Base-by-base conservation (phyloP, 2,797 vertebrate species). In the Rhabdophis nuchalis region DNA sequence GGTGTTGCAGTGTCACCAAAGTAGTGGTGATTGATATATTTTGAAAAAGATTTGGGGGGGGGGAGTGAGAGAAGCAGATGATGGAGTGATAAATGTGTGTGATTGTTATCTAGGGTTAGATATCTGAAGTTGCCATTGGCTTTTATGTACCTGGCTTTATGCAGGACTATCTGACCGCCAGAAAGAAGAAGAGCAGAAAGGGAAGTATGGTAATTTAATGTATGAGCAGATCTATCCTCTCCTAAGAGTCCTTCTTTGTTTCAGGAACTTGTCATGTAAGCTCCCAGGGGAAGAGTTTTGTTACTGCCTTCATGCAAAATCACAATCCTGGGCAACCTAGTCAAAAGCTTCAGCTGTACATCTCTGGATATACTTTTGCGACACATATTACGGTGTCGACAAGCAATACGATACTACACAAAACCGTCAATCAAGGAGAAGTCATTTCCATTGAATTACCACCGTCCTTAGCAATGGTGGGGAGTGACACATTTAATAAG, bases 381-480 rank as follows among this genome's bases (percentile, higher is more conserved):
- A 88, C 87, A 12, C 50, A 58, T 27, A 27, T 88, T 60, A 96
- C 94, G 0, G 96, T 96, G 4, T 91, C 95, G 46, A 89, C 95
- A 29, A 64, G 90, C 20, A 91, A 92, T 52, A 93, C 97, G 16
- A 2, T 18, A 53, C 68, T 85, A n/a, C 58, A 5, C 4, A n/a
- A 25, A 29, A 5, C 72, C 5, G 58, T 56, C 85, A 18, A 16
- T n/a, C 72, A 93, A 0, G 96, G 96, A 14, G 89, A 97, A 88
- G 91, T 87, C 0, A 41, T 95, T 12, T 94, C 32, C 2, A 87
- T 97, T 27, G 36, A 1, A 16, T 92, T 98, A 16, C 98, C 97
- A 0, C 1, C 0, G 5, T 4, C 8, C 2, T 92, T 96, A 56
- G 97, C 97, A 94, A 85, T 97, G 27, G 46, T 9, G 14, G 96